Percentiles rank a stretch among this genome's conserved stretches.
These are phyloP conservation scores for Chrysocyon brachyurus DNA, from an alignment of 2,797 vertebrate species.

Conservation along the genomic window DNA sequence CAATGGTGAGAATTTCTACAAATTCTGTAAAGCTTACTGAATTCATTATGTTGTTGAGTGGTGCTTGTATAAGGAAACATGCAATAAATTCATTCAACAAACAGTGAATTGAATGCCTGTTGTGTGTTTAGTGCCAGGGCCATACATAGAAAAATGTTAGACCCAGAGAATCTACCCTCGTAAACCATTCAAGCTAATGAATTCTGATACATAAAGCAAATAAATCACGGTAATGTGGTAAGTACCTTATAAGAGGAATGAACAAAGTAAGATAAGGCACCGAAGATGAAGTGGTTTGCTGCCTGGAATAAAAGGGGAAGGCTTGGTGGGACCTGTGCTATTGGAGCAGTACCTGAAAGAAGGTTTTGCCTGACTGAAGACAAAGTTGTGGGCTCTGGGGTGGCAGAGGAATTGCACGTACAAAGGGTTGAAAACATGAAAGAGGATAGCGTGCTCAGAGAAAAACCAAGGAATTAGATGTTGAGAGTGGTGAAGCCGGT, in stretches of 20 bases:
- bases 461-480: neutral
- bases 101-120: slow-evolving; percentile 4
- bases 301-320: neutral
- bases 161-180: neutral
- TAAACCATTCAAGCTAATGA: neutral
- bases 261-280: neutral
- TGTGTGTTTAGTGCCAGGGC: slow-evolving; percentile 4
- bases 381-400: neutral
- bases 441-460: neutral
- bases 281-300: neutral
- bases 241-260: neutral
- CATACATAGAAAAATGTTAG: neutral
- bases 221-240: neutral
- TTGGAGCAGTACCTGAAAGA: neutral
- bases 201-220: neutral
- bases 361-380: neutral
- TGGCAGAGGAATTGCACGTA: neutral
- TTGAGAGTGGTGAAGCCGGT: neutral
- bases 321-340: neutral
- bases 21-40: slow-evolving; percentile 55
- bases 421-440: neutral
- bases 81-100: slow-evolving; percentile 72
- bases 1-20: slow-evolving; percentile 6
- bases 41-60: slow-evolving; percentile 44
- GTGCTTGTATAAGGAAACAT: slow-evolving; percentile 60